Conservation (phyloP, 2,113 vertebrate species). For the Acinonyx jubatus region DNA sequence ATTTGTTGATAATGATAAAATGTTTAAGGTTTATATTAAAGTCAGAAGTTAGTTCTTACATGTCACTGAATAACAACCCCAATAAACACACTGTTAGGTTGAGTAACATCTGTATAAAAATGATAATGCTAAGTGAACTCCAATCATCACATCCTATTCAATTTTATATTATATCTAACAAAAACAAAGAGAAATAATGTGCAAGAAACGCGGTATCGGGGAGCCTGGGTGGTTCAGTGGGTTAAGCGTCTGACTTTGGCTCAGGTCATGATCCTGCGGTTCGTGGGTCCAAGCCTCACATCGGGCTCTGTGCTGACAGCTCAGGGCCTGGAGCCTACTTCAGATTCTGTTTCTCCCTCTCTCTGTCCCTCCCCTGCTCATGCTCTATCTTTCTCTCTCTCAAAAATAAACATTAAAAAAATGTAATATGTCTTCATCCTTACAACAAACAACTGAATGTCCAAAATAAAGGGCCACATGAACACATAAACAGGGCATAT, state of each 20-base stretch:
- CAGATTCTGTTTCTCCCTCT: no score
- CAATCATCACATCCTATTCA: not conserved
- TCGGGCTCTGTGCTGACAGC: no score
- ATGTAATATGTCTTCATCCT: not conserved
- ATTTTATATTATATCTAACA: not conserved
- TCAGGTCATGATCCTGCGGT: no score
- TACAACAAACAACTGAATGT: not conserved
- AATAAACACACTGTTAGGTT: not conserved
- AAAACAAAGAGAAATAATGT: not conserved
- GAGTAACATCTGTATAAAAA: not conserved
- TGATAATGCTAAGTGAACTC: not conserved
- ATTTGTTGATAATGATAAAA: not conserved
- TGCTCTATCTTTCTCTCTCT: no score
- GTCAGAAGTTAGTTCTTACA: not conserved
- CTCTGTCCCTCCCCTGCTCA: no score
- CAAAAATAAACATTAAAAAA: no score
- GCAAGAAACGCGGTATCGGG: not conserved
- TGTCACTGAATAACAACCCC: not conserved
- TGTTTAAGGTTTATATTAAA: not conserved
- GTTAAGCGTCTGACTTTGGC: no score
- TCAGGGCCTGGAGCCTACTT: no score
- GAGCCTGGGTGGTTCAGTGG: no score
- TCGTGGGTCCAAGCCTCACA: no score
- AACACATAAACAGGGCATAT: not conserved
- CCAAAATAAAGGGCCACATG: not conserved